Evolutionary conservation across 2,888 invertebrate species (phyloP).

Genomic region (Cephus sareptanus): DNA sequence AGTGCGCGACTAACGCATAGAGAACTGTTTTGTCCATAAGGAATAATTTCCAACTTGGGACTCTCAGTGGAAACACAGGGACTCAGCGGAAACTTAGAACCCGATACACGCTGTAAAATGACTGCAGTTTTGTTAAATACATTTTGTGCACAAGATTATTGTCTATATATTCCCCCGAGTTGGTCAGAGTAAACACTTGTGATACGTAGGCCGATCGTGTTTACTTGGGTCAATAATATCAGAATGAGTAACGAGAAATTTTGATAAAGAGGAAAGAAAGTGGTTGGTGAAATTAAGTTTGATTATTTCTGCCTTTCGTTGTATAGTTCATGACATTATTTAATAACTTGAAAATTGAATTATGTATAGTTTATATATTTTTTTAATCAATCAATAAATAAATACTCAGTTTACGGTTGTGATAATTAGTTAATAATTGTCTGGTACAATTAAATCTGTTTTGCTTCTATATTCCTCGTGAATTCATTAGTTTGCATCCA

Average conservation of each 20-base stretch:
- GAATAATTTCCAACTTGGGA: no score
- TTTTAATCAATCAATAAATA: no score
- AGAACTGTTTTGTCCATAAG: conserved; percentile 26
- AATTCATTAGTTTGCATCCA: conserved; percentile 22
- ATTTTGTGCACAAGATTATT: not conserved
- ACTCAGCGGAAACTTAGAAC: no score
- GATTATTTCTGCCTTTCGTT: no score
- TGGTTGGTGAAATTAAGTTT: no score
- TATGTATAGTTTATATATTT: no score
- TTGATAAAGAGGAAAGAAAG: conserved; percentile 32
- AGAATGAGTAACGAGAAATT: conserved; percentile 20
- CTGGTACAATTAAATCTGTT: not conserved
- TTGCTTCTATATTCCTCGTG: no score
- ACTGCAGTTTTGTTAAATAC: not conserved
- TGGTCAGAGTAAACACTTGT: not conserved
- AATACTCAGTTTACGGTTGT: not conserved
- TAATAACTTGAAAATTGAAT: no score
- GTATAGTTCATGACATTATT: no score
- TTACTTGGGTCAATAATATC: conserved; percentile 14
- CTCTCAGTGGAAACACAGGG: no score
- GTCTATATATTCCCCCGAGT: not conserved
- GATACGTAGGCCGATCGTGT: not conserved
- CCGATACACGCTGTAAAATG: no score
- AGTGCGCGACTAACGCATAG: conserved; percentile 45
- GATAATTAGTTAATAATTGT: not conserved